phyloP scores from a whole-genome alignment of 2,797 vertebrate species.

The Pseudopleuronectes americanus region DNA sequence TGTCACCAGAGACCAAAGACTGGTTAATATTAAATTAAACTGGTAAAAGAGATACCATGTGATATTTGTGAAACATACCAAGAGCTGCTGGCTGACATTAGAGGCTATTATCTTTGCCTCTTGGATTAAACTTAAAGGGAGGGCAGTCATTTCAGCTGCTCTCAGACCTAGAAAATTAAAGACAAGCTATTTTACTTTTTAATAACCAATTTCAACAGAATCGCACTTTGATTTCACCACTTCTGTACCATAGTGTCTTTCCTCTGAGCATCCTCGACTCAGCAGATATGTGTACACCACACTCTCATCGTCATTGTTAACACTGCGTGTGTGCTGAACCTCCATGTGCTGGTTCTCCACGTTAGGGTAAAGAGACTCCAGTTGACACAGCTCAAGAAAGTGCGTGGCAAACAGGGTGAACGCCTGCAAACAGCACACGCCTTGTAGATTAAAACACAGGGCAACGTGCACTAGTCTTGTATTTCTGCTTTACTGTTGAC shows the following conservation, averaged over 20 bases:
- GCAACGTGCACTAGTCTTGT: background rate
- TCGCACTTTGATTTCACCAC: constrained; percentile 8
- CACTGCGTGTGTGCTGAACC: constrained; percentile 88
- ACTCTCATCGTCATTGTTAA: constrained; percentile 82
- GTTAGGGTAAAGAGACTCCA: constrained; percentile 92
- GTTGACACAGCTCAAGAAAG: constrained; percentile 94
- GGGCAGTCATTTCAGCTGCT: constrained; percentile 92
- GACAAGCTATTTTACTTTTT: constrained; percentile 9
- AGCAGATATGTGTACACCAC: constrained; percentile 91
- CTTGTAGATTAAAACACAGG: constrained; percentile 7
- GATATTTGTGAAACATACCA: constrained; percentile 81
- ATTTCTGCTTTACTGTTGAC: constrained; percentile 32
- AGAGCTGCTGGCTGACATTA: constrained; percentile 87
- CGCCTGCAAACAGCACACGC: constrained; percentile 80
- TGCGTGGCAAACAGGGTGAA: constrained; percentile 98
- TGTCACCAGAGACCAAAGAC: background rate
- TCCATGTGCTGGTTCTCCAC: constrained; percentile 96
- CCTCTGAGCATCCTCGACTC: constrained; percentile 90
- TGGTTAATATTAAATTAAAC: background rate
- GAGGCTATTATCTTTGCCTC: constrained; percentile 89
- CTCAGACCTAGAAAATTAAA: constrained; percentile 86
- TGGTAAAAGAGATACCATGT: background rate
- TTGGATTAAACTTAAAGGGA: constrained; percentile 86
- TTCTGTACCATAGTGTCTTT: constrained; percentile 92
- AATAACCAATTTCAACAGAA: constrained; percentile 7